phyloP scores from a whole-genome alignment of 2,113 vertebrate genomes.

The Promerops cafer region DNA sequence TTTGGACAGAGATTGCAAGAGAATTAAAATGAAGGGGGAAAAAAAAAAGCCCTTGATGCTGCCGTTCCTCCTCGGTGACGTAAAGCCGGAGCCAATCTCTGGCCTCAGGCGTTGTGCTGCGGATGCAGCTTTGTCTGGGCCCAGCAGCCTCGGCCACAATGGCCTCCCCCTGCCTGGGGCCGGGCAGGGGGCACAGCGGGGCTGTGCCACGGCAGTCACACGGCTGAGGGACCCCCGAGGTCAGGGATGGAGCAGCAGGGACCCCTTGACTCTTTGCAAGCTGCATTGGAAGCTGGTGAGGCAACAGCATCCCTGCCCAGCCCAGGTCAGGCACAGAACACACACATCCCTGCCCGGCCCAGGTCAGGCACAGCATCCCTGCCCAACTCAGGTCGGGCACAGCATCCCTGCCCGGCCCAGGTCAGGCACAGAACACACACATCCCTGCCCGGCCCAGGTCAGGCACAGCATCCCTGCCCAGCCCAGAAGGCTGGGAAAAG shows the following conservation, averaged over 20 bases:
- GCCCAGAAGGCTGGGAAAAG: neutral
- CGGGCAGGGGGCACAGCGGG: rapidly evolving
- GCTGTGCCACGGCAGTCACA: rapidly evolving
- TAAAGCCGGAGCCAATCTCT: neutral
- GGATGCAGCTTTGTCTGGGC: neutral
- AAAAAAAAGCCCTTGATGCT: neutral
- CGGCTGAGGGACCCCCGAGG: neutral
- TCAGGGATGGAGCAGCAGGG: neutral
- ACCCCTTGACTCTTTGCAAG: neutral
- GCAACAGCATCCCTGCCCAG: neutral
- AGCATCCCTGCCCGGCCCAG: neutral
- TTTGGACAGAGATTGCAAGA: conserved; percentile 11
- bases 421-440: neutral
- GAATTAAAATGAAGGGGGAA: neutral
- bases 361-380: neutral
- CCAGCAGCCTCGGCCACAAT: neutral
- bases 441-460: neutral
- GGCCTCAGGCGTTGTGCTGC: neutral
- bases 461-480: neutral
- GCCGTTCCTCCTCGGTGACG: neutral
- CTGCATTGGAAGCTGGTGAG: rapidly evolving
- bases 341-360: too few species aligned
- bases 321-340: neutral
- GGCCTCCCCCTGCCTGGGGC: neutral
- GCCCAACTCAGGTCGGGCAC: neutral